phyloP scores from a whole-genome alignment of 2,797 vertebrate genomes.

The Gymnothorax javanicus region DNA sequence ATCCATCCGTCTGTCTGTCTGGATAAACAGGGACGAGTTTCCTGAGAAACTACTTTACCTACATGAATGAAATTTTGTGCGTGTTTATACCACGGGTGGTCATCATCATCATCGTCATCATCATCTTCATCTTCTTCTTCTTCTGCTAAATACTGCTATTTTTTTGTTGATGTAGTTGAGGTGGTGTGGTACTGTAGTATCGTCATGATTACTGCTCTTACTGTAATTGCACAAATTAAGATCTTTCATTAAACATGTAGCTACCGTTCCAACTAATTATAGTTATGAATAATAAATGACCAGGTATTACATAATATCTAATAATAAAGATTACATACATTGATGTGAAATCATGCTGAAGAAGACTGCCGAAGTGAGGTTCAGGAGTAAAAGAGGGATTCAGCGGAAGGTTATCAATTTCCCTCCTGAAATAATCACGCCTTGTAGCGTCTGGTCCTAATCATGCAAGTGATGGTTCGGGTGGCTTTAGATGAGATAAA shows the following conservation, averaged over 20 bases:
- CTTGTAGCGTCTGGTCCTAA: constrained; percentile 87
- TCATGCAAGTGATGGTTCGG: constrained; percentile 93
- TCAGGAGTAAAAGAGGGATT: background rate
- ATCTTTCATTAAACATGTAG: background rate
- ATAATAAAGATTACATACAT: constrained; percentile 16
- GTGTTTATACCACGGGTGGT: too few relatives aligned
- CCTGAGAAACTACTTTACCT: too few relatives aligned
- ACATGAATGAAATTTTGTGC: too few relatives aligned
- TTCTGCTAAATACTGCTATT: too few relatives aligned
- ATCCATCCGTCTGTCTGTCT: too few relatives aligned
- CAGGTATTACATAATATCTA: background rate
- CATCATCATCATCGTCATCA: too few relatives aligned
- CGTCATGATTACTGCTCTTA: background rate
- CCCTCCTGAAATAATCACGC: constrained; percentile 71
- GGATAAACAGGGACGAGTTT: too few relatives aligned
- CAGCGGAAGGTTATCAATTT: constrained; percentile 70
- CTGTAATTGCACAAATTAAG: background rate
- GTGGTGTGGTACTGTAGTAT: background rate
- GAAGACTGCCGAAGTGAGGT: constrained; percentile 32
- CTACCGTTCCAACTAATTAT: background rate
- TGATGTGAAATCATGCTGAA: constrained; percentile 53
- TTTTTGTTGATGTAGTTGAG: background rate
- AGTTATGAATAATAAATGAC: background rate
- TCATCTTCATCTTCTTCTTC: too few relatives aligned
- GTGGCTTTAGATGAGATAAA: constrained; percentile 92